Conservation (phyloP, 2,113 vertebrate species). For the Parotia lawesii region DNA sequence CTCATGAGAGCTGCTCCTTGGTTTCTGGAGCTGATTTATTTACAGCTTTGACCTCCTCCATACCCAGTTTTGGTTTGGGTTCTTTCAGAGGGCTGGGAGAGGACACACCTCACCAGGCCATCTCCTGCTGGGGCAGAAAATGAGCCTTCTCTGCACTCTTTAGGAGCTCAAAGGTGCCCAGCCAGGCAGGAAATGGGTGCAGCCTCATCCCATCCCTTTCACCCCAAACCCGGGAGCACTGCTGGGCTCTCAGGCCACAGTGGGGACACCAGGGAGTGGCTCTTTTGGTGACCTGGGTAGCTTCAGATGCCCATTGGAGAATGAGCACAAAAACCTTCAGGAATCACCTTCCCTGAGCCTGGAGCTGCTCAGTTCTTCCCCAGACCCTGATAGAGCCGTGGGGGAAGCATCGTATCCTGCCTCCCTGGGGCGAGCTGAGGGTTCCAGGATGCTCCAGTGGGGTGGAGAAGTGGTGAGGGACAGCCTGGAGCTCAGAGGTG, state of each 20-base stretch:
- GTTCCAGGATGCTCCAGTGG: accelerated
- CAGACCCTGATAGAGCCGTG: accelerated
- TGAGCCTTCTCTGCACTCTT: not conserved
- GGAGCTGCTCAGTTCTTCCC: not conserved
- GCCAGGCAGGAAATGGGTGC: not conserved
- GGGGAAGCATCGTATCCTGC: accelerated
- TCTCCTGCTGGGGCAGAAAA: not conserved
- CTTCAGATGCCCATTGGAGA: accelerated
- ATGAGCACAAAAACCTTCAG: not conserved
- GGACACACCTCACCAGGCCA: not conserved
- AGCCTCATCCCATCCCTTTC: not conserved
- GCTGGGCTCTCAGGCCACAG: not conserved
- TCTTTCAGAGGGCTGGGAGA: not conserved
- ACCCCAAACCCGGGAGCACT: not conserved
- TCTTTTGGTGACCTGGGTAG: not conserved
- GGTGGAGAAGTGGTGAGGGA: not conserved
- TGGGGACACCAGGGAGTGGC: not conserved
- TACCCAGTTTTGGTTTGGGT: not conserved
- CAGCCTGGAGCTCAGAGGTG: not conserved
- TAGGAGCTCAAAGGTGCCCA: not conserved
- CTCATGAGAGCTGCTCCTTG: not conserved
- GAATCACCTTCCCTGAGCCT: not conserved
- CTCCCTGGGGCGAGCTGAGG: accelerated
- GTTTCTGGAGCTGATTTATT: not conserved
- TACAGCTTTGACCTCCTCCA: not conserved